Percentiles rank a stretch among this genome's conserved stretches.
phyloP scores from a whole-genome alignment of 2,888 invertebrate genomes.

The Drosophila kambysellisi region DNA sequence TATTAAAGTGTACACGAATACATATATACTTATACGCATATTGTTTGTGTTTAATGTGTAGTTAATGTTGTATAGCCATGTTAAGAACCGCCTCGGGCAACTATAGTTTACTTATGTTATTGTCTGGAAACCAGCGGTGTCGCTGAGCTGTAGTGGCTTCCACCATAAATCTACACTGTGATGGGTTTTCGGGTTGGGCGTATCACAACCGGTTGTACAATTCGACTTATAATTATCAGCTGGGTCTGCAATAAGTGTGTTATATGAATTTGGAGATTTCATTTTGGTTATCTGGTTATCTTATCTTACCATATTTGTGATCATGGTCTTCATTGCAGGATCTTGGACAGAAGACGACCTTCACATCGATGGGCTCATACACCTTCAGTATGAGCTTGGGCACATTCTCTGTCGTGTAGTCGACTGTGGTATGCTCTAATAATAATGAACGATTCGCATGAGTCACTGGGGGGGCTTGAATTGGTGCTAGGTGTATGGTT shows the following conservation, averaged over 20 bases:
- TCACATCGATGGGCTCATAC: conserved; percentile 77
- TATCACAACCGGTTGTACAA: conserved; percentile 49
- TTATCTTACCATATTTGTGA: conserved; percentile 70
- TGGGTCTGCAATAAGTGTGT: conserved; percentile 51
- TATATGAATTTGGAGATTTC: background rate
- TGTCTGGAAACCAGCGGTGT: conserved; percentile 58
- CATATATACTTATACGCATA: conserved; percentile 15
- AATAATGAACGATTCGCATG: conserved; percentile 60
- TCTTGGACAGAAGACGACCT: conserved; percentile 75
- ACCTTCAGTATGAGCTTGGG: conserved; percentile 78
- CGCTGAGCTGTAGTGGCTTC: conserved; percentile 55
- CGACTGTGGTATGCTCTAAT: conserved; percentile 40
- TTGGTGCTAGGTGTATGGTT: conserved; percentile 57
- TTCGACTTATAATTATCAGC: conserved; percentile 64
- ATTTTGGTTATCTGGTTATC: background rate
- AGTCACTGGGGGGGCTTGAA: conserved; percentile 71
- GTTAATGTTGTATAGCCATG: conserved; percentile 47
- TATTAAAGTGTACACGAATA: conserved; percentile 52
- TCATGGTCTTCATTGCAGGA: conserved; percentile 73
- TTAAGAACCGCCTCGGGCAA: background rate
- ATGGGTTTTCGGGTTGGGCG: conserved; percentile 40
- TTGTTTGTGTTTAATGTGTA: conserved; percentile 24
- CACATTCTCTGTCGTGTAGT: conserved; percentile 50
- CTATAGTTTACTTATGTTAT: conserved; percentile 29
- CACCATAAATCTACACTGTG: conserved; percentile 70